A percentile compares a stretch with the other conserved stretches of the same genome.
These are phyloP conservation scores for Cotesia chilonis DNA, from an alignment of 1,140 invertebrate species.

Conservation along the genomic window DNA sequence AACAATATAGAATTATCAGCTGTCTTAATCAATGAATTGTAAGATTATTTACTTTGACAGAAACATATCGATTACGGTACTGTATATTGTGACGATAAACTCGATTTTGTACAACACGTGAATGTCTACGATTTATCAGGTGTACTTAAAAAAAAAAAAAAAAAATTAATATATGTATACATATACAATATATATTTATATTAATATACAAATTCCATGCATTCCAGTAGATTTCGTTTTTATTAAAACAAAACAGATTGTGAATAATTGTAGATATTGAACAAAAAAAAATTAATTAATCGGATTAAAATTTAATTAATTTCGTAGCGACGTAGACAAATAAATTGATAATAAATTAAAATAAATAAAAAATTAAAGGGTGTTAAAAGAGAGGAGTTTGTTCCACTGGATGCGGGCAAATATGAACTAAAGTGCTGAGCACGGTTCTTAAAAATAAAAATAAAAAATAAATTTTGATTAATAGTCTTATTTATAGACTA, in stretches of 20 bases:
- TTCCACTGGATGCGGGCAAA: slow-evolving; percentile 26
- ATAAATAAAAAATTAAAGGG: neutral
- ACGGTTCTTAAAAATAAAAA: slow-evolving; percentile 10
- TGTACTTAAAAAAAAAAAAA: neutral
- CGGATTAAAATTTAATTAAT: slow-evolving; percentile 10
- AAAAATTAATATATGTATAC: slow-evolving; percentile 7
- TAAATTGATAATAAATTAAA: slow-evolving; percentile 18
- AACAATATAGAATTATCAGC: slow-evolving; percentile 14
- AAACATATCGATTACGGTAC: slow-evolving; percentile 27
- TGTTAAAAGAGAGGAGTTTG: slow-evolving; percentile 12
- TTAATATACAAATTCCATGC: neutral
- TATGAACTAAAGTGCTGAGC: slow-evolving; percentile 31
- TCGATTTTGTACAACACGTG: slow-evolving; percentile 36
- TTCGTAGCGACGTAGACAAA: slow-evolving; percentile 21
- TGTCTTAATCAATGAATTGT: slow-evolving; percentile 19
- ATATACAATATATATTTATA: slow-evolving; percentile 4
- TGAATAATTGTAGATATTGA: slow-evolving; percentile 38
- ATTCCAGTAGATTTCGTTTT: slow-evolving; percentile 23
- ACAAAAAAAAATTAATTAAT: slow-evolving; percentile 28
- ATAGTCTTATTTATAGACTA: slow-evolving; percentile 22
- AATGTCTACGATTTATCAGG: slow-evolving; percentile 26
- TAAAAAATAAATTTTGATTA: slow-evolving; percentile 17
- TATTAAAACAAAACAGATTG: slow-evolving; percentile 27
- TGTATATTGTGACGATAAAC: slow-evolving; percentile 32
- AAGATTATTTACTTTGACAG: slow-evolving; percentile 20